Evolutionary conservation across 2,888 invertebrate species (phyloP), one percentile per base, ranked within the genome.

Genomic region (Scaptodrosophila latifasciaeformis): DNA sequence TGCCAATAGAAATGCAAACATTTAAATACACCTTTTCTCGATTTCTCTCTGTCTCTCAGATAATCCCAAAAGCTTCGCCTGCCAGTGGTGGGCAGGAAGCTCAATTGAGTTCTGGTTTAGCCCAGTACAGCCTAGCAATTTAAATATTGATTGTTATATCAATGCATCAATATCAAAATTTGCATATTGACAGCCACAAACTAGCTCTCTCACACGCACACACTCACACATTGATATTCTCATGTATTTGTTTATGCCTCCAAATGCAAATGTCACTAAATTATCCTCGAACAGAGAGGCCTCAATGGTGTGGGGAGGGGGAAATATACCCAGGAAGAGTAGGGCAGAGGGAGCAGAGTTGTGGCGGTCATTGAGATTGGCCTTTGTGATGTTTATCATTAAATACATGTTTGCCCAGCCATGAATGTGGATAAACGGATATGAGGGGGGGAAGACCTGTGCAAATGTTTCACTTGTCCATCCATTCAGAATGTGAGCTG

Each of bases 111-210:
- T 34, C 4, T 34, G 6, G 12, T 4, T 34, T n/a, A 34, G n/a
- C 12, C 4, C 3, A 21, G 3, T 21, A 46, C 19, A 50, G 66
- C 65, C 31, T 44, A 59, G 61, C 68, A 67, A 71, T 71, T 81
- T 80, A 81, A 81, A 81, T 78, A 81, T 81, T 81, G 80, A 81
- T 78, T 81, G 82, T 70, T 66, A 70, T 72, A 80, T 69, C 72
- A 69, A 50, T 77, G 75, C 67, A 54, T 62, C 69, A 71, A 69
- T 69, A 63, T 69, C 65, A 37, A 65, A 75, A 69, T 72, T 64
- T 72, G 55, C 71, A 72, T 75, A 60, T 69, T 54, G 59, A 52
- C 53, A 55, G 59, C 61, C 62, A 9, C 76, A 72, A 72, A 69
- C 62, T 62, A 72, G 67, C 76, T 62, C 56, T 52, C 30, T 48